Evolutionary conservation across 1,140 invertebrate species (phyloP), one percentile per base, ranked within the genome.

Genomic region (Dendroctonus valens): DNA sequence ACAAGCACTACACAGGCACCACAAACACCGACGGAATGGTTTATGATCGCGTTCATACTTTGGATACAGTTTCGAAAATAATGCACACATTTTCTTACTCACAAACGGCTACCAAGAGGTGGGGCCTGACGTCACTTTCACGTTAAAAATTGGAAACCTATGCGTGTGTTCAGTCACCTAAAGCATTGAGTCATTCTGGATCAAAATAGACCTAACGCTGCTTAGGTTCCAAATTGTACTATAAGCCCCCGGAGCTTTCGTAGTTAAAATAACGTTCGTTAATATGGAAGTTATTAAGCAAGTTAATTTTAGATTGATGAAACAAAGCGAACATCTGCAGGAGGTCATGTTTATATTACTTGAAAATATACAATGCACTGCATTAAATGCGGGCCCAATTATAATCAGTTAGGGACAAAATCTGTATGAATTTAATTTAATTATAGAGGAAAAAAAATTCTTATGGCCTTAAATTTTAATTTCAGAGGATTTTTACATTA

Each of bases 141-240:
- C 62, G 57, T n/a, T 2, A 44, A 63, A 57, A 58, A 40, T 50
- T 52, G 41, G 42, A 65, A 51, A 65, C 12, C 54, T 42, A 65
- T 59, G 65, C 51, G 64, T 59, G 65, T 54, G 65, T 67, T 60
- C 65, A 67, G 65, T 59, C 49, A 59, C 55, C 65, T 60, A 60
- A 38, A 38, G 42, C 38, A 44, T 9, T 67, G 65, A 67, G 38
- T 67, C 57, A 67, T 26, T 41, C 7, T 6, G 26, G 7, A 42
- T 15, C 11, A 15, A 59, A 65, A 65, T 65, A 65, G 58, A 64
- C 14, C 12, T 5, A 41, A 51, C 39, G 39, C 49, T 14, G 37
- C 44, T 39, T 39, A 8, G 38, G n/a, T 54, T 65, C 11, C 44
- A 59, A 65, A 65, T 59, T 59, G 40, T 51, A 53, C n/a, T 15